Conservation (phyloP, 2,888 invertebrate genomes). For the Tricholauxania praeusta region DNA sequence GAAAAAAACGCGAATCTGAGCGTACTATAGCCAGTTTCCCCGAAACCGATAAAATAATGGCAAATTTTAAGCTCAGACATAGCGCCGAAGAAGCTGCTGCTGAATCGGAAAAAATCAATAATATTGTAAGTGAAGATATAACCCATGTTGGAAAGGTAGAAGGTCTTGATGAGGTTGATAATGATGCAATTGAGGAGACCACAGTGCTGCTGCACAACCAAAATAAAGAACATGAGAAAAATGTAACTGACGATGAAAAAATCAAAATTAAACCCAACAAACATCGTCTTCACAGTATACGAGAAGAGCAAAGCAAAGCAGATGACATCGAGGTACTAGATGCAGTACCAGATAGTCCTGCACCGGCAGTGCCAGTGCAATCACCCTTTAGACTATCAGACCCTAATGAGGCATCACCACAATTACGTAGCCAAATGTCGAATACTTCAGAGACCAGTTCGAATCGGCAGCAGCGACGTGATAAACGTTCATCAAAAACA, state of each 20-base stretch:
- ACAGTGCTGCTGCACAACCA: conserved; percentile 49
- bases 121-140: conserved; percentile 21
- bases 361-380: conserved; percentile 67
- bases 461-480: conserved; percentile 33
- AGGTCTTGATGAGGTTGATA: conserved; percentile 58
- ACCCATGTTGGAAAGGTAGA: conserved; percentile 50
- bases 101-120: not conserved
- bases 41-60: conserved; percentile 64
- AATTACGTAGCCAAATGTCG: conserved; percentile 52
- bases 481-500: conserved; percentile 50
- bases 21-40: conserved; percentile 60
- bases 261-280: conserved; percentile 49
- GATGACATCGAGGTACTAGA: conserved; percentile 58
- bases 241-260: conserved; percentile 63
- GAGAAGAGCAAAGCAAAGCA: conserved; percentile 44
- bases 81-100: conserved; percentile 26
- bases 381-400: not conserved
- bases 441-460: conserved; percentile 39
- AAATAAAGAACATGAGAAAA: conserved; percentile 35
- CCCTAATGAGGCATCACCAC: conserved; percentile 39
- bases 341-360: conserved; percentile 68
- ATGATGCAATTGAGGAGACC: conserved; percentile 51
- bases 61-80: conserved; percentile 54
- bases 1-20: conserved; percentile 55
- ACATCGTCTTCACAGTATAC: conserved; percentile 45